Conservation (phyloP, 2,797 vertebrate species). For the Anguilla marmorata region DNA sequence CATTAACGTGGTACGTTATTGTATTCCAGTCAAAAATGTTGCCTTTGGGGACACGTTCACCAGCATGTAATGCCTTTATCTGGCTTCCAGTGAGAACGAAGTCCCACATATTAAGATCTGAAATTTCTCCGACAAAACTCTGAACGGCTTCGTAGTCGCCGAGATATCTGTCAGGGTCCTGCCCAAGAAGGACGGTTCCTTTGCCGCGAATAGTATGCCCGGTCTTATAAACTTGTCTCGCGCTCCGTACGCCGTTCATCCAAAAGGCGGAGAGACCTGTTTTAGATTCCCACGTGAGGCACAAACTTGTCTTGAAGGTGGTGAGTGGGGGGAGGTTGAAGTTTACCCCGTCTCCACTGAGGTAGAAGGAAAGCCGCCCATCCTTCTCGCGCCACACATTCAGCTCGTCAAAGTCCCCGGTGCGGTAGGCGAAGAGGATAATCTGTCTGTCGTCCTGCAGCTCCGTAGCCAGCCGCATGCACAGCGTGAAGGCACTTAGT, state of each 20-base stretch:
- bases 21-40: conserved; percentile 71
- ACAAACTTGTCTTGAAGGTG: conserved; percentile 75
- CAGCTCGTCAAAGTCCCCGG: conserved; percentile 73
- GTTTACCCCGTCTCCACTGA: conserved; percentile 70
- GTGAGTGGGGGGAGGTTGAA: conserved; percentile 69
- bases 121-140: conserved; percentile 75
- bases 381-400: conserved; percentile 78
- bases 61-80: conserved; percentile 64
- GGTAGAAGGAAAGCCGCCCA: conserved; percentile 71
- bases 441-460: conserved; percentile 70
- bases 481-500: conserved; percentile 72
- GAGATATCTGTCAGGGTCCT: conserved; percentile 72
- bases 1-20: conserved; percentile 61
- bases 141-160: conserved; percentile 63
- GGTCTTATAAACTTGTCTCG: conserved; percentile 70
- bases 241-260: conserved; percentile 68
- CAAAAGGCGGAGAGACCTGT: conserved; percentile 67
- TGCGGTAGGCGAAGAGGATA: conserved; percentile 79
- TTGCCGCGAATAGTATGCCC: conserved; percentile 62
- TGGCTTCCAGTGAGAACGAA: conserved; percentile 52
- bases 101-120: conserved; percentile 76
- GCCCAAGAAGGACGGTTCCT: conserved; percentile 69
- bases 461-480: conserved; percentile 74
- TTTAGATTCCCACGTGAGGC: conserved; percentile 75
- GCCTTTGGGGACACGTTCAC: conserved; percentile 32